phyloP scores from a whole-genome alignment of 2,113 vertebrate genomes.

The Thunnus thynnus region DNA sequence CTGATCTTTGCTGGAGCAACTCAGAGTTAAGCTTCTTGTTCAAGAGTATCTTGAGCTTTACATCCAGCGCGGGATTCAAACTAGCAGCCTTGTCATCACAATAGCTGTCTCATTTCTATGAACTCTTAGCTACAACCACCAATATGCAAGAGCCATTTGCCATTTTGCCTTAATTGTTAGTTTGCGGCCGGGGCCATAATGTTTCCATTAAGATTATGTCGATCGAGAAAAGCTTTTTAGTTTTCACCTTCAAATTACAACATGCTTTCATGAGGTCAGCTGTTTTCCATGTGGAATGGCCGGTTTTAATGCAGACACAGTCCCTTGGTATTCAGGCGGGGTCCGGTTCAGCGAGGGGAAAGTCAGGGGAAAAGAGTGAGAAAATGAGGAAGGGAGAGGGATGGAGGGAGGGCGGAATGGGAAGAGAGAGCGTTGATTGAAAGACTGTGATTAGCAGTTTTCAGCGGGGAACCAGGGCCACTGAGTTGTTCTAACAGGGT shows the following conservation, averaged over 20 bases:
- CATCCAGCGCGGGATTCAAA: slow-evolving; percentile 22
- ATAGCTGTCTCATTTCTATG: slow-evolving; percentile 20
- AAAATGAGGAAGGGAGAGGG: slow-evolving; percentile 45
- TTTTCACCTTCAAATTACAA: slow-evolving; percentile 84
- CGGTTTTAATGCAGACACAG: slow-evolving; percentile 74
- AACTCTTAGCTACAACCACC: slow-evolving; percentile 27
- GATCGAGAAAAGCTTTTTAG: slow-evolving; percentile 80
- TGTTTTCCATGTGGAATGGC: slow-evolving; percentile 77
- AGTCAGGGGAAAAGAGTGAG: slow-evolving; percentile 49
- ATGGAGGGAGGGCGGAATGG: slow-evolving; percentile 35
- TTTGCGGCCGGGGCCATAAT: slow-evolving; percentile 71
- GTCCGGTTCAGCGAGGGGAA: slow-evolving; percentile 48
- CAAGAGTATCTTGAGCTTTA: slow-evolving; percentile 17
- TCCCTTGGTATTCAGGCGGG: slow-evolving; percentile 74
- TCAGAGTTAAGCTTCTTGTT: not conserved
- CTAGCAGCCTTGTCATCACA: slow-evolving; percentile 23
- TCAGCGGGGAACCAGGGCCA: slow-evolving; percentile 60
- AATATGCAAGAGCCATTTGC: slow-evolving; percentile 31
- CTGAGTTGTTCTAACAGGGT: slow-evolving; percentile 74
- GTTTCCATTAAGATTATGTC: slow-evolving; percentile 82
- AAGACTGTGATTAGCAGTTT: slow-evolving; percentile 83
- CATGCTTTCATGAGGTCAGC: slow-evolving; percentile 81
- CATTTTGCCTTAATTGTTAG: slow-evolving; percentile 74
- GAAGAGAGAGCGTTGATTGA: slow-evolving; percentile 75
- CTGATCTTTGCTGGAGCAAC: slow-evolving; percentile 6